phyloP scores from a whole-genome alignment of 1,140 invertebrate species.

The Pseudomyrmex cubaensis region DNA sequence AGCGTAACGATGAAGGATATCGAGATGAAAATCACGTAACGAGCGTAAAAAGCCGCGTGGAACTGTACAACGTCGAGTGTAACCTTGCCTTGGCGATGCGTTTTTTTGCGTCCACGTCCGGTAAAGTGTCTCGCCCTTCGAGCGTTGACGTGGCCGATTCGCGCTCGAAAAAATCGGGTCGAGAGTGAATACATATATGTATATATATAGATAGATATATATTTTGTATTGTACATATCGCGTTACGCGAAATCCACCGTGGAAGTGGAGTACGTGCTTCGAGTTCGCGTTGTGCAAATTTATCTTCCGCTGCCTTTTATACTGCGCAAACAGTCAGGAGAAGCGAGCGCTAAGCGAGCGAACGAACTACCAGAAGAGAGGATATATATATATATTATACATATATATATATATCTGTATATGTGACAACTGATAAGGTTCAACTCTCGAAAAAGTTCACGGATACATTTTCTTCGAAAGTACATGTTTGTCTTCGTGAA shows the following conservation, averaged over 20 bases:
- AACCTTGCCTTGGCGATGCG: conserved; percentile 23
- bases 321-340: conserved; percentile 1
- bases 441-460: neutral
- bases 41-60: conserved; percentile 29
- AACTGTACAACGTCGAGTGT: conserved; percentile 41
- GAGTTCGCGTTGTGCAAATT: conserved; percentile 38
- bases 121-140: conserved; percentile 30
- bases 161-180: conserved; percentile 33
- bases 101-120: conserved; percentile 27
- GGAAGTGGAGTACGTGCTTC: conserved; percentile 16
- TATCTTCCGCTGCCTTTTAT: conserved; percentile 2
- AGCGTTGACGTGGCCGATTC: conserved; percentile 4
- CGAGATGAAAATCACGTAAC: conserved; percentile 61
- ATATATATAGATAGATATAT: no score
- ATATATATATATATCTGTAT: neutral
- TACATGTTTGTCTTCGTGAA: neutral
- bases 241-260: conserved; percentile 8
- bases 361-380: neutral
- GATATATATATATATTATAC: no score
- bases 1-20: conserved; percentile 61
- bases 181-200: no score
- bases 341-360: neutral
- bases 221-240: neutral
- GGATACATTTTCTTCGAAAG: neutral
- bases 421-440: neutral